Evolutionary conservation across 2,113 vertebrate genomes (phyloP).

Genomic region (Brachionichthys hirsutus): DNA sequence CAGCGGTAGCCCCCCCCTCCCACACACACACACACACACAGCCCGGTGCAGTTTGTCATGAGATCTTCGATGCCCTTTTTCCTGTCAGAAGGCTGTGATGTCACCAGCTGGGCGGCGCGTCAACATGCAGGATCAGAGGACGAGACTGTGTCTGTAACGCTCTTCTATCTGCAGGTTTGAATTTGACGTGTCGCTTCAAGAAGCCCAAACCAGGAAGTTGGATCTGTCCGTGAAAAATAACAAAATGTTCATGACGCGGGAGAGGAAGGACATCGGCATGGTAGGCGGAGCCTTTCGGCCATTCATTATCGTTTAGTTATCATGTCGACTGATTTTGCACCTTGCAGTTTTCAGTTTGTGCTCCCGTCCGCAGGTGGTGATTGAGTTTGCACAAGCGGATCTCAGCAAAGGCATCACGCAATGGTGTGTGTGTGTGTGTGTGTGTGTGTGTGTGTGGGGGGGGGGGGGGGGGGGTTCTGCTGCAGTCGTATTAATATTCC

Average conservation of each 20-base stretch:
- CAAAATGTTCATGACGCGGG: conserved; percentile 82
- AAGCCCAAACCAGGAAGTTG: conserved; percentile 82
- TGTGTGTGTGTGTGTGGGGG: not conserved
- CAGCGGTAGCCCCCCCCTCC: too few relatives aligned
- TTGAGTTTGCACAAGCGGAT: conserved; percentile 87
- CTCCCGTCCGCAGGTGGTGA: conserved; percentile 76
- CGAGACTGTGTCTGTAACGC: not conserved
- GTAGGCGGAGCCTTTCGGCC: conserved; percentile 70
- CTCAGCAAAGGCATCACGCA: conserved; percentile 82
- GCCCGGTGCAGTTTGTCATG: too few relatives aligned
- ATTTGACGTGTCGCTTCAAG: conserved; percentile 84
- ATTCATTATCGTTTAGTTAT: not conserved
- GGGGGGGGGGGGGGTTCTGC: not conserved
- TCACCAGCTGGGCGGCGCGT: too few relatives aligned
- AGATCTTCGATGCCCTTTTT: too few relatives aligned
- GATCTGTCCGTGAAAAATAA: conserved; percentile 93
- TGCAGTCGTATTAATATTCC: not conserved
- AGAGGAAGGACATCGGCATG: conserved; percentile 90
- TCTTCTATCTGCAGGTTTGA: conserved; percentile 83
- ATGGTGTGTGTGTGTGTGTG: too few relatives aligned
- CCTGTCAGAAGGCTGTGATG: too few relatives aligned
- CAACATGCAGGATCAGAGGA: too few relatives aligned
- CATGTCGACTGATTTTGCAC: not conserved
- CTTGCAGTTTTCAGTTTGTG: not conserved
- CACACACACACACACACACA: too few relatives aligned